phyloP scores from a whole-genome alignment of 2,888 invertebrate genomes.

The Parnassius smintheus region DNA sequence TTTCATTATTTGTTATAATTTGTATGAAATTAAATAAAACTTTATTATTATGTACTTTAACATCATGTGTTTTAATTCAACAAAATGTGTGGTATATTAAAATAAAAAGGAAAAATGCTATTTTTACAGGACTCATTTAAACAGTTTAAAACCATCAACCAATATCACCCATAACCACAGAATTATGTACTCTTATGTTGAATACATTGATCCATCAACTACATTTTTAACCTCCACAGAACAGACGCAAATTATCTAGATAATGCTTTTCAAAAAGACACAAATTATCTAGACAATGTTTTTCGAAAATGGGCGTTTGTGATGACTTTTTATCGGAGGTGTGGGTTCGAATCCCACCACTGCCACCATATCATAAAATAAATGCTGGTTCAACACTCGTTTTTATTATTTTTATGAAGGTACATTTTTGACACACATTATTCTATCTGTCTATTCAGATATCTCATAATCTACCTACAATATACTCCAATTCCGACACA shows the following conservation, averaged over 20 bases:
- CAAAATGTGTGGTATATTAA: slow-evolving; percentile 5
- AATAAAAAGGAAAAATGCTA: not conserved
- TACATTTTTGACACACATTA: too few relatives aligned
- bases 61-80: not conserved
- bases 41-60: too few relatives aligned
- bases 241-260: slow-evolving; percentile 1
- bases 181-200: slow-evolving; percentile 14
- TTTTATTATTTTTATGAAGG: too few relatives aligned
- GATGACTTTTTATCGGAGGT: slow-evolving; percentile 9
- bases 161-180: not conserved
- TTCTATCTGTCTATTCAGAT: too few relatives aligned
- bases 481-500: too few relatives aligned
- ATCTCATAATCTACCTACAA: too few relatives aligned
- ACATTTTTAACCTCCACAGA: slow-evolving; percentile 2
- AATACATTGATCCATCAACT: slow-evolving; percentile 2
- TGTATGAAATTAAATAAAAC: too few relatives aligned
- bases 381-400: too few relatives aligned
- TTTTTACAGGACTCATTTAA: not conserved
- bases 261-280: too few relatives aligned
- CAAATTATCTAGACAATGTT: not conserved
- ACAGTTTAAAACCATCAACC: not conserved
- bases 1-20: too few relatives aligned
- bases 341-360: too few relatives aligned
- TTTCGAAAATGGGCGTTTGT: slow-evolving; percentile 20
- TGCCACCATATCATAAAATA: too few relatives aligned